Evolutionary conservation across 2,797 vertebrate genomes (phyloP), one percentile per base, ranked within the genome.

Genomic region (Lerista edwardsae): DNA sequence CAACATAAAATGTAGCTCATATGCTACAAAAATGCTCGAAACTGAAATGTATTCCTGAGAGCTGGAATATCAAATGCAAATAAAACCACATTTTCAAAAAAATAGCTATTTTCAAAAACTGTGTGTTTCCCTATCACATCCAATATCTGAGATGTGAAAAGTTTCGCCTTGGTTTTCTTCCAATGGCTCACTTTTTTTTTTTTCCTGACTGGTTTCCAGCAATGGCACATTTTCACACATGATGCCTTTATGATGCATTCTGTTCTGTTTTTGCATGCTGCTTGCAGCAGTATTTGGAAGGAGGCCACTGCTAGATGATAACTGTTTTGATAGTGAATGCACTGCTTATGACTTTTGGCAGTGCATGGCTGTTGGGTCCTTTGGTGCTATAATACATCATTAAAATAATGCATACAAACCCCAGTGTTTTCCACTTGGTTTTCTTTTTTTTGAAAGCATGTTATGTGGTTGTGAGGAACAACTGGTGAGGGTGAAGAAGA

Each of bases 261-360:
- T 41, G 15, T 74, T 39, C 59, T 41, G 15, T 79, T 79, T 31
- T 64, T 17, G 57, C 57, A 29, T 5, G 23, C 29, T 84, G 65
- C 57, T 79, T 51, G 59, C 25, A 19, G 77, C 67, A 34, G 77
- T 7, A 15, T 57, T 61, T 85, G 61, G 77, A 85, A 79, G 15
- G 25, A 74, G 27, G 79, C 72, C 25, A 7, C 29, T 14, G 15
- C 64, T 47, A 76, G 62, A 41, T 57, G 19, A 57, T 75, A 41
- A 65, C 64, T 68, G 77, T 80, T 85, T 59, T 75, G 69, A 80
- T 73, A 80, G 29, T 34, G 64, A 81, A 75, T 74, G 27, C 27
- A 15, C 27, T 31, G 47, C 55, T 85, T 80, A 34, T 39, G 64
- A 44, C 1, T 68, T 29, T 34, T 67, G 71, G 11, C 29, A 65